Conservation (phyloP, 2,113 vertebrate species). For the Rallus limicola region DNA sequence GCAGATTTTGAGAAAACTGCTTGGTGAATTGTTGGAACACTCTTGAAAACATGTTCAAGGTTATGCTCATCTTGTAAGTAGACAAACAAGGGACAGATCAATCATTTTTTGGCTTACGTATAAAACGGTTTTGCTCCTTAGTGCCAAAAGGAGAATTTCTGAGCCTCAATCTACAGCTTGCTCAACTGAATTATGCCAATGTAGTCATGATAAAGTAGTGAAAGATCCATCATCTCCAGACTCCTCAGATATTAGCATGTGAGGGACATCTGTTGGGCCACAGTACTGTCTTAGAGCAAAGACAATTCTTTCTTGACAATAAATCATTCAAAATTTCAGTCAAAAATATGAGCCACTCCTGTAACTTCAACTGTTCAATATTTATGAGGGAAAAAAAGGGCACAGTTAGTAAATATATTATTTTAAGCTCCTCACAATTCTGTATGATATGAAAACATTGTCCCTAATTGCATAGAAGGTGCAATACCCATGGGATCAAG, state of each 20-base stretch:
- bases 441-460: neutral
- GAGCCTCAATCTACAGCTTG: neutral
- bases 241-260: neutral
- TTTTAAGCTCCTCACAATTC: neutral
- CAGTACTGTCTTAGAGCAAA: neutral
- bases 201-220: neutral
- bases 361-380: neutral
- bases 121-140: neutral
- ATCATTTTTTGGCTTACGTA: neutral
- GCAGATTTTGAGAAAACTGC: neutral
- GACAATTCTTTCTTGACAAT: neutral
- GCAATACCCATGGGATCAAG: neutral
- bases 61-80: neutral
- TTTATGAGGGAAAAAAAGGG: neutral
- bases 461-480: neutral
- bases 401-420: neutral
- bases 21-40: neutral
- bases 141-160: neutral
- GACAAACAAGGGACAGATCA: neutral
- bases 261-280: neutral
- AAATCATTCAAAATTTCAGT: neutral
- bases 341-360: neutral
- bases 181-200: neutral
- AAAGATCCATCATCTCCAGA: neutral
- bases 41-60: neutral